Base-by-base conservation (phyloP, 2,888 invertebrate species). In the Cotesia congregata region DNA sequence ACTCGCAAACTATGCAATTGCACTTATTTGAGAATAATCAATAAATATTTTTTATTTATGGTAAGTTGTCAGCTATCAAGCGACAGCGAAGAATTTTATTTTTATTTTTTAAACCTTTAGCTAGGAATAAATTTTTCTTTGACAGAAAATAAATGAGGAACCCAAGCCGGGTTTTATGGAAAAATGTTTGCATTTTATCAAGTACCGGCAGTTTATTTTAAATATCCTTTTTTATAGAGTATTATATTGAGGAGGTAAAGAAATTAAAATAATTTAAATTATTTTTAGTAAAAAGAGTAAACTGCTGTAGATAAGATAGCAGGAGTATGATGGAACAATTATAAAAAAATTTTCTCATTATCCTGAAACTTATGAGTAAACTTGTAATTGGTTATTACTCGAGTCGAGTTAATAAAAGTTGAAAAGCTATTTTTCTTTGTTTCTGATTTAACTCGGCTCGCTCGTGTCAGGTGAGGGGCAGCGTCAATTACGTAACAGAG, bases 21-120 rank as follows among this genome's bases (percentile, higher is more conserved):
- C 61, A 40, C 67, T 65, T 38, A 50, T 12, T 50, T 12, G 7
- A 50, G 50, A 80, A 81, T 80, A 78, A 82, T 81, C 81, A 79
- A 82, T 82, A 79, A 78, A 80, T 12, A 12, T 50, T 50, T 50
- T 12, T 50, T 12, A 12, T 50, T 50, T 50, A 50, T 50, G 50
- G 7, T 50, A 50, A 50, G 12, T 50, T 50, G 12, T 50, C 50
- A 50, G 50, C 12, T 12, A 50, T 50, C 50, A 7, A 50, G 50
- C 65, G 9, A 50, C 59, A 41, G 67, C 41, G 3, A 3, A 30
- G 0, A 30, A 30, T 4, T 30, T 4, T 39, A 41, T 7, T 12
- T 7, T 64, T n/a, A 39, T 75, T 67, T 72, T 15, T 70, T 20
- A 59, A 75, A 71, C 20, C 60, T 65, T 71, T 76, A 30, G 30